Base-by-base conservation (phyloP, 1,140 invertebrate species). In the Drosophila arizonae region DNA sequence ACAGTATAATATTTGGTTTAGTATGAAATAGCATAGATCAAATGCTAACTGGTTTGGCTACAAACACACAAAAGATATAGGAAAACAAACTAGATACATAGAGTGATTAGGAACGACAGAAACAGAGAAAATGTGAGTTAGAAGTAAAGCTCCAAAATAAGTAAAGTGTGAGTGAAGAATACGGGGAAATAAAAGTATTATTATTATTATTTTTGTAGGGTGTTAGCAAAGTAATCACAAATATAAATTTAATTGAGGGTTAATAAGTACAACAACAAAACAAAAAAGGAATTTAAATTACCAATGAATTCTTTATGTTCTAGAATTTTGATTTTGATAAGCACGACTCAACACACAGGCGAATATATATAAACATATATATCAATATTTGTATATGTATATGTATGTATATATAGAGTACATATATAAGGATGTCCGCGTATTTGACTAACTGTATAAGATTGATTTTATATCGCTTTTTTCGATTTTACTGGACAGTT, bases 281-380 rank as follows among this genome's bases (percentile, higher is more conserved):
- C 57, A 74, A 77, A 72, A 66, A 79, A 80, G 52, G 61, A 74
- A 52, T 73, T 82, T 77, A 36, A 90, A 90, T 90, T 90, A 90
- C 88, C 88, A 80, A 82, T 82, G 74, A 72, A 68, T 71, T 75
- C 60, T 70, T 85, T 76, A 71, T 64, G 66, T 70, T 85, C 66
- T 74, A 72, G 68, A 87, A 87, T 86, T 87, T 81, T 76, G 82
- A 87, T 86, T 87, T 81, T 76, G 82, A 87, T 78, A 81, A 85
- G 71, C 81, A 75, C 67, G 73, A 71, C 65, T 61, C 71, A 64
- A 65, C 72, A 78, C 67, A 75, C 54, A 77, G 60, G 58, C 78
- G 74, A 45, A 51, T 82, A 69, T 77, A 81, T 77, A 68, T 45
- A 43, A 5, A 43, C 9, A 45, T 17, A 45, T 15, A 68, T 46